Conservation (phyloP, 2,797 vertebrate genomes). For the Leptoclinus maculatus region DNA sequence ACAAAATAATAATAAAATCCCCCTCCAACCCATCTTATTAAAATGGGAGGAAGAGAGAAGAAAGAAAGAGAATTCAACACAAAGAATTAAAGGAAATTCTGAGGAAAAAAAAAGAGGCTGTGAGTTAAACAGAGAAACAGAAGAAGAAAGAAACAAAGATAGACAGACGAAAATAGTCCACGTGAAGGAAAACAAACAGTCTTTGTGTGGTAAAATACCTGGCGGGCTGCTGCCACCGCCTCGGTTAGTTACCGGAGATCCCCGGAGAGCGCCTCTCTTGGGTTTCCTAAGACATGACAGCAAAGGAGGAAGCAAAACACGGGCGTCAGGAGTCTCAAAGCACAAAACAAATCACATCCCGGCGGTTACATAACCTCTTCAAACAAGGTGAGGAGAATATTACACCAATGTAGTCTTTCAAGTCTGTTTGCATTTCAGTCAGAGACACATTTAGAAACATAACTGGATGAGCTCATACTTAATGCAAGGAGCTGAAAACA, state of each 20-base stretch:
- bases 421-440: neutral
- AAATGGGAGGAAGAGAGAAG: slow-evolving; percentile 20
- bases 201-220: slow-evolving; percentile 77
- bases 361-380: slow-evolving; percentile 52
- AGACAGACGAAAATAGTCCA: slow-evolving; percentile 57
- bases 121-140: slow-evolving; percentile 25
- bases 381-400: slow-evolving; percentile 79
- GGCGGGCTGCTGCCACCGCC: slow-evolving; percentile 64
- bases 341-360: slow-evolving; percentile 55
- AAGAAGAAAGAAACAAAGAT: slow-evolving; percentile 40
- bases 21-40: slow-evolving; percentile 54
- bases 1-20: slow-evolving; percentile 73
- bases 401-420: slow-evolving; percentile 37
- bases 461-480: neutral
- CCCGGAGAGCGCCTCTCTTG: slow-evolving; percentile 63
- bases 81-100: slow-evolving; percentile 40
- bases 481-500: neutral
- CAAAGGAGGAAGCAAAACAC: slow-evolving; percentile 54
- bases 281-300: slow-evolving; percentile 63
- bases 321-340: slow-evolving; percentile 67
- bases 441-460: neutral
- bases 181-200: slow-evolving; percentile 71
- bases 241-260: slow-evolving; percentile 50
- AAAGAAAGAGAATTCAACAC: neutral
- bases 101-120: slow-evolving; percentile 16